Conservation (phyloP, 2,888 invertebrate genomes). For the Lepidonotus clava region DNA sequence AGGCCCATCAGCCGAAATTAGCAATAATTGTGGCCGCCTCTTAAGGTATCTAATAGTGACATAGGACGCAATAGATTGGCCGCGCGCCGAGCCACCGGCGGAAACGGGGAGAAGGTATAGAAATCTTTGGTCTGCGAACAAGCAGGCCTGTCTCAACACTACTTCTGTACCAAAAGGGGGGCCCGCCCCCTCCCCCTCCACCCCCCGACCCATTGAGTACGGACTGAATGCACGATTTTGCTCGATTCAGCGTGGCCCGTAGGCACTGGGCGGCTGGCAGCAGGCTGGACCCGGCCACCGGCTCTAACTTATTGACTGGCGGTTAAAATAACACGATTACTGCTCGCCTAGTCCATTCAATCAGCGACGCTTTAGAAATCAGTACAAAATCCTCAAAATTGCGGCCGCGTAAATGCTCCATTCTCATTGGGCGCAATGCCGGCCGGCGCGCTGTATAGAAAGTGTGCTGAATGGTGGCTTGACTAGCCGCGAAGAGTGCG, state of each 20-base stretch:
- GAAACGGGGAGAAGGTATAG: conserved; percentile 3
- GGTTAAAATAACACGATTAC: conserved; percentile 53
- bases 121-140: not conserved
- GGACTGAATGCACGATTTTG: conserved; percentile 40
- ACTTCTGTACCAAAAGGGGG: too few relatives aligned
- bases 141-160: too few relatives aligned
- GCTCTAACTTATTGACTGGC: conserved; percentile 48
- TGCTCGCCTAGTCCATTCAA: conserved; percentile 10
- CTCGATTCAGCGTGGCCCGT: conserved; percentile 6
- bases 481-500: conserved; percentile 8
- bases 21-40: conserved; percentile 26
- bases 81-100: not conserved
- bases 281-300: not conserved
- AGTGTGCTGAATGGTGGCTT: conserved; percentile 1
- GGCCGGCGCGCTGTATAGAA: conserved; percentile 1
- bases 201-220: conserved; percentile 14
- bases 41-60: conserved; percentile 34
- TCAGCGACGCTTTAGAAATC: conserved; percentile 51
- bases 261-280: not conserved
- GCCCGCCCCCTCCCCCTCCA: not conserved
- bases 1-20: conserved; percentile 27
- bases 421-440: conserved; percentile 29
- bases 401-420: conserved; percentile 41
- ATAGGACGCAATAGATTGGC: conserved; percentile 33
- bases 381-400: conserved; percentile 52